Evolutionary conservation across 2,797 vertebrate genomes (phyloP), one percentile per base, ranked within the genome.

Genomic region (Characodon lateralis): DNA sequence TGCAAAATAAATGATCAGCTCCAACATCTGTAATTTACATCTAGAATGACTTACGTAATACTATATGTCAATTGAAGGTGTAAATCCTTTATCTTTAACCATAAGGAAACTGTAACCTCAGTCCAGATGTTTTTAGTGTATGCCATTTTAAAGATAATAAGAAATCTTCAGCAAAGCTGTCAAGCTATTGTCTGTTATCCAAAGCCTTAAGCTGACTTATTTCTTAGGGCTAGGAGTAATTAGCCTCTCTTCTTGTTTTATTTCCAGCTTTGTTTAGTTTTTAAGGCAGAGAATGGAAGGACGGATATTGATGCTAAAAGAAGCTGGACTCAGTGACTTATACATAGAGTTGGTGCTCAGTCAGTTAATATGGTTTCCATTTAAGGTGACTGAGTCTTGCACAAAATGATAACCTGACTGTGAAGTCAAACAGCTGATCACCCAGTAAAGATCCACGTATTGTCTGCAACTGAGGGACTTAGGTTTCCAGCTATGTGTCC

Each of bases 181-280:
- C 83, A 65, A 35, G 26, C 0, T 35, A 80, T 74, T 61, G 82
- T 83, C 78, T 59, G 70, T 48, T 20, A 0, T 51, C 78, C 65
- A 74, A 39, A 87, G 12, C 51, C n/a, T 73, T 48, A 66, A 77
- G 48, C 58, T 4, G 22, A 73, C 78, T 84, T 48, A 43, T 73
- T 78, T 72, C 48, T 56, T 73, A 12, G 2, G 74, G 1, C 28
- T n/a, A 24, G 50, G 68, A 76, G 63, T 61, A 20, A 76, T 56
- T 10, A 59, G 43, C 58, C 12, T 71, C 24, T 75, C 55, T 26
- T 72, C 70, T 84, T 83, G 85, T 87, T 84, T 85, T 61, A 82
- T 81, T 70, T 85, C 56, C 68, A 71, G 43, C 35, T 74, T 78
- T 79, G 58, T 72, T 80, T 75, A 20, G 78, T 77, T 28, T 59